Conservation (phyloP, 2,797 vertebrate genomes). For the Oophaga sylvatica region DNA sequence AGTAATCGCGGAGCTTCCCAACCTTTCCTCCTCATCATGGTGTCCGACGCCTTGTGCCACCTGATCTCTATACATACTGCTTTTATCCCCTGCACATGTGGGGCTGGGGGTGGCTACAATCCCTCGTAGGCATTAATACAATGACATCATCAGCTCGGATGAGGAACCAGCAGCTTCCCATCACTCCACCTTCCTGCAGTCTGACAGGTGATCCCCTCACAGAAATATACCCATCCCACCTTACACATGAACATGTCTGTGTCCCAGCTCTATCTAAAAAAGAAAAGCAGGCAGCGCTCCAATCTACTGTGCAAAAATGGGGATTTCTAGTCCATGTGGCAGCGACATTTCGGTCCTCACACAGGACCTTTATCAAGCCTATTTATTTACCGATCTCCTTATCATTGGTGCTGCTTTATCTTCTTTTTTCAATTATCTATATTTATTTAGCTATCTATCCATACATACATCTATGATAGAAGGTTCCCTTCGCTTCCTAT, state of each 20-base stretch:
- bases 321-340: too few species aligned
- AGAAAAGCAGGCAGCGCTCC: too few species aligned
- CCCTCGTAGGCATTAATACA: constrained; percentile 64
- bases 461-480: too few species aligned
- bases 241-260: neutral
- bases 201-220: constrained; percentile 45
- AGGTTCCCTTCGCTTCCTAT: too few species aligned
- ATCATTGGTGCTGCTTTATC: too few species aligned
- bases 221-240: neutral
- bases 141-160: constrained; percentile 67
- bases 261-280: too few species aligned
- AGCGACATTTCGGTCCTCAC: too few species aligned
- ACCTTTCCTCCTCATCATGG: constrained; percentile 52
- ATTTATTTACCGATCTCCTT: too few species aligned
- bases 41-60: constrained; percentile 60
- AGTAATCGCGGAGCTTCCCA: constrained; percentile 36
- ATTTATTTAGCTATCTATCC: too few species aligned
- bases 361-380: too few species aligned
- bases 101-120: constrained; percentile 59
- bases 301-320: too few species aligned
- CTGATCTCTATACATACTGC: constrained; percentile 46
- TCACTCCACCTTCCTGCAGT: constrained; percentile 30
- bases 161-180: constrained; percentile 45
- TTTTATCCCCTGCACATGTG: constrained; percentile 53
- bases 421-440: too few species aligned